A percentile compares a stretch with the other conserved stretches of the same genome.
Conservation (phyloP, 2,113 vertebrate species). For the Phrynocephalus versicolor region DNA sequence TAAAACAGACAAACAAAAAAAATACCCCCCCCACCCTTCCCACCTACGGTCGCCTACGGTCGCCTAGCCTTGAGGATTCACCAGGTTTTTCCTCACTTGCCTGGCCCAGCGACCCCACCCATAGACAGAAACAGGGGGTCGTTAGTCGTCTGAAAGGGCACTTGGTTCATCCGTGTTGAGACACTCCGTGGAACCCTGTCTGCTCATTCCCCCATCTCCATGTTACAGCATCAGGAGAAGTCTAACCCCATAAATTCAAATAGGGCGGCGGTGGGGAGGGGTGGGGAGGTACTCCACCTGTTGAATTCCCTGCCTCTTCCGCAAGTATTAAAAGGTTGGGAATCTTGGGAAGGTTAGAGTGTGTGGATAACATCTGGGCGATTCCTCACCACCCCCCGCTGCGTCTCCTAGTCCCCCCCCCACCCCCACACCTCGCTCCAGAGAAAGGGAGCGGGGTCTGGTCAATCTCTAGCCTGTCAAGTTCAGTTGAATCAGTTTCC, state of each 20-base stretch:
- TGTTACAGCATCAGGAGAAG: no score
- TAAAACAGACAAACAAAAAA: no score
- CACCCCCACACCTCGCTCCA: no score
- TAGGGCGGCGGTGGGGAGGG: no score
- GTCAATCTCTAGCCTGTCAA: background rate
- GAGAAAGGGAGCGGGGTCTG: background rate
- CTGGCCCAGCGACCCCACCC: background rate
- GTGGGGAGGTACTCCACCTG: background rate
- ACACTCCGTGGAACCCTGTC: no score
- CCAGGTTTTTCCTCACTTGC: background rate
- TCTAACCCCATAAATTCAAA: no score
- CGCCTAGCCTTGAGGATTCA: no score
- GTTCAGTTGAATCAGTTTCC: background rate
- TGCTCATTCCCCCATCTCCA: no score
- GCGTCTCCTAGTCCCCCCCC: no score
- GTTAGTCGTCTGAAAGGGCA: background rate
- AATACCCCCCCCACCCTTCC: background rate
- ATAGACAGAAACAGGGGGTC: background rate
- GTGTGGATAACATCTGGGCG: conserved; percentile 17
- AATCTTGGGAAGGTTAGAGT: conserved; percentile 37
- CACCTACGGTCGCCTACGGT: background rate
- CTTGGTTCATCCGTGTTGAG: background rate
- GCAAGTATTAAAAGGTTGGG: background rate
- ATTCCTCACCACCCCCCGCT: no score
- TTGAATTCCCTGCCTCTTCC: background rate